phyloP scores from a whole-genome alignment of 2,888 invertebrate genomes.

The Andricus curvator region DNA sequence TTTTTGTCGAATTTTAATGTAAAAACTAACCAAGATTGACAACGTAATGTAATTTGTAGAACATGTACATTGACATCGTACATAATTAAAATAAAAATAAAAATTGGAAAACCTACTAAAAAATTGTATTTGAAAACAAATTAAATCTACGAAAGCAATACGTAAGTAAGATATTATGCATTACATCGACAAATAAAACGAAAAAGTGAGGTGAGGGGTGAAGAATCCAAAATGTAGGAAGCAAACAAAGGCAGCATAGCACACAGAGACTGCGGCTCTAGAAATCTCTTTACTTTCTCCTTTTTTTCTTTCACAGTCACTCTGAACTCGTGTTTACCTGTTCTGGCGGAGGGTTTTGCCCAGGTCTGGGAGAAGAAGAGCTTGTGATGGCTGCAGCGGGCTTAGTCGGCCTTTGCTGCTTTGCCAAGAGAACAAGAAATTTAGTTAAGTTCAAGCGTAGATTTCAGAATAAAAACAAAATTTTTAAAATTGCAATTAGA shows the following conservation, averaged over 20 bases:
- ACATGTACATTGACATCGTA: too few relatives aligned
- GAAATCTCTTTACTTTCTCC: conserved; percentile 51
- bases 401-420: conserved; percentile 81
- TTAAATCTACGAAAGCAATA: conserved; percentile 31
- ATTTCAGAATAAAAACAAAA: conserved; percentile 52
- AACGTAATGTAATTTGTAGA: not conserved
- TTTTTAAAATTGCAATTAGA: conserved; percentile 8
- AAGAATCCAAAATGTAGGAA: conserved; percentile 62
- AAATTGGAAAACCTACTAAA: too few relatives aligned
- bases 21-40: not conserved
- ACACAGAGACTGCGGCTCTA: conserved; percentile 63
- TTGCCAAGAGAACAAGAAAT: conserved; percentile 76
- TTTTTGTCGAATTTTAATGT: not conserved
- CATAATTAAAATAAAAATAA: too few relatives aligned
- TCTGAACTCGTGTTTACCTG: conserved; percentile 80
- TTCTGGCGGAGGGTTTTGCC: conserved; percentile 81
- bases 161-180: not conserved
- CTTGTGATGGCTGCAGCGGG: conserved; percentile 80
- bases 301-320: conserved; percentile 49
- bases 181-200: conserved; percentile 44
- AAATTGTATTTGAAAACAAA: conserved; percentile 47
- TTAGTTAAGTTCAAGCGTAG: conserved; percentile 67
- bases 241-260: conserved; percentile 56
- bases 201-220: conserved; percentile 48
- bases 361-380: conserved; percentile 80